Evolutionary conservation across 2,888 invertebrate genomes (phyloP).

Genomic region (Craniophora ligustri): DNA sequence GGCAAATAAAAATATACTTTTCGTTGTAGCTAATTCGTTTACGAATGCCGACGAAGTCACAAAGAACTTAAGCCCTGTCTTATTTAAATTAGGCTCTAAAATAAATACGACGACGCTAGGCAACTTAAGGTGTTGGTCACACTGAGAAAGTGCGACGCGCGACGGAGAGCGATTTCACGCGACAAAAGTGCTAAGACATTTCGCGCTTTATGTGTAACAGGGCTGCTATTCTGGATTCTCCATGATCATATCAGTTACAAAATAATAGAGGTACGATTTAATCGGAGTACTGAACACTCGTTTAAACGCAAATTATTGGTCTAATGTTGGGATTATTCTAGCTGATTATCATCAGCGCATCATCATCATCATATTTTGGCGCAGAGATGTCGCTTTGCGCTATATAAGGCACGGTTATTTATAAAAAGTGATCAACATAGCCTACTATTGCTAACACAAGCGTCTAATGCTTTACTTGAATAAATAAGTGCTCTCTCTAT

Average conservation of each 20-base stretch:
- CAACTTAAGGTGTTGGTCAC: slow-evolving; percentile 33
- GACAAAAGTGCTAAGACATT: slow-evolving; percentile 29
- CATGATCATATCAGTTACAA: no score
- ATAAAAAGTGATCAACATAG: slow-evolving; percentile 31
- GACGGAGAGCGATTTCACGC: slow-evolving; percentile 27
- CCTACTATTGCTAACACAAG: slow-evolving; percentile 11
- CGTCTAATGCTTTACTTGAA: slow-evolving; percentile 42
- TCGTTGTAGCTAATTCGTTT: slow-evolving; percentile 81
- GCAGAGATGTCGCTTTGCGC: no score
- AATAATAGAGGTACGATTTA: no score
- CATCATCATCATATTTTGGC: no score
- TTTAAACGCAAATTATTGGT: no score
- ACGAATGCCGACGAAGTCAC: slow-evolving; percentile 79
- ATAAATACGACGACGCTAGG: slow-evolving; percentile 77
- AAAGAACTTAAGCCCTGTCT: slow-evolving; percentile 82
- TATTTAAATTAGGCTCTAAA: slow-evolving; percentile 87
- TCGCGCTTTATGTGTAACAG: slow-evolving; percentile 21
- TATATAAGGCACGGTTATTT: slow-evolving; percentile 20
- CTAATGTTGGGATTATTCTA: no score
- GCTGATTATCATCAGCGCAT: no score
- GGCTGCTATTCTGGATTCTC: neutral
- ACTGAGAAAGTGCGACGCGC: slow-evolving; percentile 18
- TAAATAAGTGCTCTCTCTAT: slow-evolving; percentile 36
- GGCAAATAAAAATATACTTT: slow-evolving; percentile 68
- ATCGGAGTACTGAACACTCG: no score